phyloP scores from a whole-genome alignment of 37 sponge, comb jelly and placozoan genomes.

The Tethya wilhelma region DNA sequence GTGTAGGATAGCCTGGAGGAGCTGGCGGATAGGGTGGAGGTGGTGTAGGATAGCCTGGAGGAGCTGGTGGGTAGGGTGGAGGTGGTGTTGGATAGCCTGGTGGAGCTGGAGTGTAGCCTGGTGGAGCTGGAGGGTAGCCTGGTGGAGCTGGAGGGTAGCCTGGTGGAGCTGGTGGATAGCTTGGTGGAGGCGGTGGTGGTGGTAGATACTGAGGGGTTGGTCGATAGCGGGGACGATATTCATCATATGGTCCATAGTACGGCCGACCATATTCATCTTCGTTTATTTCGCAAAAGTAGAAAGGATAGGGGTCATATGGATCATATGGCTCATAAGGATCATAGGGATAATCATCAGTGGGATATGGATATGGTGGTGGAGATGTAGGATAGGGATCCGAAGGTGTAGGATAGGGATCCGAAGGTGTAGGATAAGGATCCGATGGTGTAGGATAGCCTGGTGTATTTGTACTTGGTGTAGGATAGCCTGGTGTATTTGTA shows the following conservation, averaged over 20 bases:
- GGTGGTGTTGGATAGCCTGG: background rate
- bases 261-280: slow-evolving; percentile 31
- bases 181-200: background rate
- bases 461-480: background rate
- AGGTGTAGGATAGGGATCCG: no score
- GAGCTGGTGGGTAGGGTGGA: background rate
- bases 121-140: background rate
- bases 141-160: background rate
- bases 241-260: slow-evolving; percentile 24
- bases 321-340: slow-evolving; percentile 16
- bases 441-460: background rate
- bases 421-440: background rate
- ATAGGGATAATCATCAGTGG: background rate
- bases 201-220: background rate
- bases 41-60: background rate
- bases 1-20: background rate
- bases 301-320: slow-evolving; percentile 16
- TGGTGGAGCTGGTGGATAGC: background rate
- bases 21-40: background rate
- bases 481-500: background rate
- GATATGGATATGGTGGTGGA: no score
- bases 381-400: no score
- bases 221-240: slow-evolving; percentile 2
- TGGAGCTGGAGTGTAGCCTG: background rate
- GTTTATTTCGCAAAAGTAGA: slow-evolving; percentile 26